Evolutionary conservation across 2,888 invertebrate genomes (phyloP).

Genomic region (Cancer borealis): DNA sequence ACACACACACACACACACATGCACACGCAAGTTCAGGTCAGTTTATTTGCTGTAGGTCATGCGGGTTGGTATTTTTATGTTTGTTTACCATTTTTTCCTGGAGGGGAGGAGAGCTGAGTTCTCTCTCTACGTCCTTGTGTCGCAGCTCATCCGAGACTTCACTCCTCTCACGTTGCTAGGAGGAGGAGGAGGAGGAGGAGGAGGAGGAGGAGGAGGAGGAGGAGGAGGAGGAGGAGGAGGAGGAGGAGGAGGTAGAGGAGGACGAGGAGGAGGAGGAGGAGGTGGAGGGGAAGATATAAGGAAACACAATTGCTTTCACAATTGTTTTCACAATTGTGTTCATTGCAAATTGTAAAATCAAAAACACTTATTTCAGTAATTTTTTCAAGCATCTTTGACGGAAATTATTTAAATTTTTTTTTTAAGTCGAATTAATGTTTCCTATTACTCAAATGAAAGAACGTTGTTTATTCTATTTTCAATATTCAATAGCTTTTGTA

Average conservation of each 20-base stretch:
- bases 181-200: not conserved
- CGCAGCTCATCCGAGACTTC: not conserved
- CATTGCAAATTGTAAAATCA: too few relatives aligned
- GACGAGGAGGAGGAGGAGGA: not conserved
- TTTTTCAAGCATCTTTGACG: too few relatives aligned
- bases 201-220: not conserved
- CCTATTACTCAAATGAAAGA: too few relatives aligned
- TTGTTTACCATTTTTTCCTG: not conserved
- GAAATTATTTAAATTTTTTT: too few relatives aligned
- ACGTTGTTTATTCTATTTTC: too few relatives aligned
- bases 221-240: not conserved
- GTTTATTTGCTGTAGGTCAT: not conserved
- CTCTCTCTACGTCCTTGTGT: not conserved
- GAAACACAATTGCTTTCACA: not conserved
- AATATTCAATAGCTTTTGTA: not conserved
- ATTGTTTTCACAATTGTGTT: not conserved
- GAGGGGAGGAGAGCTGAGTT: not conserved
- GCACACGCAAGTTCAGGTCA: not conserved
- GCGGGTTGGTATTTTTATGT: not conserved
- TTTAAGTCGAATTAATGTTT: too few relatives aligned
- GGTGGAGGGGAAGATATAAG: not conserved
- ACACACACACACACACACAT: conserved; percentile 27
- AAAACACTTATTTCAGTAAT: too few relatives aligned
- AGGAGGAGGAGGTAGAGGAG: not conserved
- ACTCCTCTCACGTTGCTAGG: not conserved